Base-by-base conservation (phyloP, 2,888 invertebrate species). In the Mythimna vitellina region DNA sequence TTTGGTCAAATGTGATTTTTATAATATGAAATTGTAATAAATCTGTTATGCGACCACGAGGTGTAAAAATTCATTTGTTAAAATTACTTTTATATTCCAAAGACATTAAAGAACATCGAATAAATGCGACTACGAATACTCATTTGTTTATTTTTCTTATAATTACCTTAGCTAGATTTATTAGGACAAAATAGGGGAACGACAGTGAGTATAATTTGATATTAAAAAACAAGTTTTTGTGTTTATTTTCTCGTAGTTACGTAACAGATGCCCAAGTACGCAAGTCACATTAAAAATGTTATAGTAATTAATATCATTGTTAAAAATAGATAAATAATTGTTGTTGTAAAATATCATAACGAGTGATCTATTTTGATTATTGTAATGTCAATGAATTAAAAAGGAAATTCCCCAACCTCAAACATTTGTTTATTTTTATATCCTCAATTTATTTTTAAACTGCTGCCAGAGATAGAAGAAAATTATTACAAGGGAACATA, bases 321-420 rank as follows among this genome's bases (percentile, higher is more conserved):
- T 81, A 81, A 76, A 70, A 29, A 65, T 84, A 81, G 64, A 64
- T 79, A 79, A 73, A 51, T 53, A 79, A 82, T 76, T 82, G 74
- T 81, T 85, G 81, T 83, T 84, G 75, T 81, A 82, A 76, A 77
- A 74, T 82, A 80, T 72, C 49, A 73, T 82, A 74, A 69, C 20
- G 72, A 83, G 76, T 81, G 74, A 75, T 85, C 81, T 85, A 83
- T 85, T 84, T 84, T 85, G 84, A 83, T 81, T 83, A 84, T 74
- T 84, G 74, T 82, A 64, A 81, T 76, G 65, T 79, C 79, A 71
- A 70, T 77, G 58, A 81, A 81, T 71, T 73, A 77, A 85, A 84
- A 72, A 49, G 10, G 29, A 76, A 70, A 66, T 53, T 78, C 20
- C 25, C 58, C 42, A 66, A 72, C 6, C 42, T 72, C 9, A 70